phyloP scores from a whole-genome alignment of 2,888 invertebrate species.

The Hirtodrosophila histrioides region DNA sequence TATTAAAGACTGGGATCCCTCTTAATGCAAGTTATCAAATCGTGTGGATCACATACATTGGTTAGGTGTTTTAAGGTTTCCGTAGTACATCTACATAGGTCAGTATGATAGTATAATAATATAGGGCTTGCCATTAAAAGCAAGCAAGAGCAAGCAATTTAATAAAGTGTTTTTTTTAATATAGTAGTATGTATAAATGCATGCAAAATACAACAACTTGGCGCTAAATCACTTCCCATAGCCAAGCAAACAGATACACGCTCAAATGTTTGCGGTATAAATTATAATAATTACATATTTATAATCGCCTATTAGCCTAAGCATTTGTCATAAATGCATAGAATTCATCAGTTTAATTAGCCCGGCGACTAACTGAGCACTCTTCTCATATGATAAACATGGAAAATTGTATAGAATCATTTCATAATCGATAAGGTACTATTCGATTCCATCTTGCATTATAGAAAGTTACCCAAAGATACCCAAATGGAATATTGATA shows the following conservation, averaged over 20 bases:
- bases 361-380: no score
- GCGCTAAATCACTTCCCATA: slow-evolving; percentile 14
- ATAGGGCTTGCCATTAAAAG: slow-evolving; percentile 12
- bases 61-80: slow-evolving; percentile 4
- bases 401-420: slow-evolving; percentile 7
- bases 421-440: slow-evolving; percentile 38
- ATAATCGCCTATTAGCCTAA: no score
- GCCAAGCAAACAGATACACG: slow-evolving; percentile 8
- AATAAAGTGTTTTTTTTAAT: slow-evolving; percentile 4
- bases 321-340: slow-evolving; percentile 7
- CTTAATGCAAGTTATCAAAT: slow-evolving; percentile 25
- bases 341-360: not conserved
- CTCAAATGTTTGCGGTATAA: not conserved
- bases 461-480: slow-evolving; percentile 26
- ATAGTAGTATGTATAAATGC: slow-evolving; percentile 31
- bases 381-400: no score
- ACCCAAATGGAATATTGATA: slow-evolving; percentile 35
- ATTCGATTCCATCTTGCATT: slow-evolving; percentile 31
- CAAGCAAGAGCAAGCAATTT: slow-evolving; percentile 7
- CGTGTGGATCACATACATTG: slow-evolving; percentile 24
- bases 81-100: slow-evolving; percentile 1
- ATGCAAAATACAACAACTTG: slow-evolving; percentile 44
- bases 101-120: slow-evolving; percentile 8
- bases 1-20: slow-evolving; percentile 9
- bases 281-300: not conserved